A percentile compares a stretch with the other conserved stretches of the same genome.
Conservation (phyloP, 2,888 invertebrate genomes). For the Ellobium chinense region DNA sequence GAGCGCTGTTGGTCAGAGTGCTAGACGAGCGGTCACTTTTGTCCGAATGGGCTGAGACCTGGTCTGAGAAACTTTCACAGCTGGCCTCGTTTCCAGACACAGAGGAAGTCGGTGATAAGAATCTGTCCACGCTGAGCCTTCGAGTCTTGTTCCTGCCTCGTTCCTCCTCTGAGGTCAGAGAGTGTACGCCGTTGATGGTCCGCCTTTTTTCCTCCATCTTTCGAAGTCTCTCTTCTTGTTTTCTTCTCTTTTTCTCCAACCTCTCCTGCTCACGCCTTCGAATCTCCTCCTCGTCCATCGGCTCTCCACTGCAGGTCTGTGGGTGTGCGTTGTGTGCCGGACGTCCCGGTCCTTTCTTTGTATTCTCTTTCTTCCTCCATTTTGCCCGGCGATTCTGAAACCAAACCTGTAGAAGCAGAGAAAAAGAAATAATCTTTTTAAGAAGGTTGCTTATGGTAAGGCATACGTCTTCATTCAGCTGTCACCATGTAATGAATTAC, state of each 20-base stretch:
- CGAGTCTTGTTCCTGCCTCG: background rate
- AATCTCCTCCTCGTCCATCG: conserved; percentile 89
- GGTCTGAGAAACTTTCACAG: conserved; percentile 38
- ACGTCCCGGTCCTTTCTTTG: conserved; percentile 98
- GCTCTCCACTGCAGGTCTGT: conserved; percentile 97
- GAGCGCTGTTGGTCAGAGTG: background rate
- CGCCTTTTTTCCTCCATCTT: conserved; percentile 60
- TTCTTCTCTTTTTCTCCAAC: conserved; percentile 85
- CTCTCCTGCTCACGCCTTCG: conserved; percentile 77
- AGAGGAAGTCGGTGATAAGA: conserved; percentile 44
- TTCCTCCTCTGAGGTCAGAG: conserved; percentile 9
- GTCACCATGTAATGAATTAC: no score
- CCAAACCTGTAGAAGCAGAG: conserved; percentile 89
- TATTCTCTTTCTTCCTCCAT: conserved; percentile 99
- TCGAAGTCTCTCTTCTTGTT: conserved; percentile 91
- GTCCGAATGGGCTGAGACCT: conserved; percentile 35
- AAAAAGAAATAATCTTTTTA: background rate
- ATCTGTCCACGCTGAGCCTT: conserved; percentile 21
- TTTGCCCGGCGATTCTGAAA: conserved; percentile 99
- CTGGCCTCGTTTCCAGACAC: conserved; percentile 40
- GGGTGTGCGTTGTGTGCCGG: conserved; percentile 99
- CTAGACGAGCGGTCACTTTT: conserved; percentile 25
- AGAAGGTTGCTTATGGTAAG: background rate
- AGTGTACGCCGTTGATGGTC: conserved; percentile 30
- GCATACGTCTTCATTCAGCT: no score